Conservation (phyloP, 1,140 invertebrate species). For the Drosophila ohnishii region DNA sequence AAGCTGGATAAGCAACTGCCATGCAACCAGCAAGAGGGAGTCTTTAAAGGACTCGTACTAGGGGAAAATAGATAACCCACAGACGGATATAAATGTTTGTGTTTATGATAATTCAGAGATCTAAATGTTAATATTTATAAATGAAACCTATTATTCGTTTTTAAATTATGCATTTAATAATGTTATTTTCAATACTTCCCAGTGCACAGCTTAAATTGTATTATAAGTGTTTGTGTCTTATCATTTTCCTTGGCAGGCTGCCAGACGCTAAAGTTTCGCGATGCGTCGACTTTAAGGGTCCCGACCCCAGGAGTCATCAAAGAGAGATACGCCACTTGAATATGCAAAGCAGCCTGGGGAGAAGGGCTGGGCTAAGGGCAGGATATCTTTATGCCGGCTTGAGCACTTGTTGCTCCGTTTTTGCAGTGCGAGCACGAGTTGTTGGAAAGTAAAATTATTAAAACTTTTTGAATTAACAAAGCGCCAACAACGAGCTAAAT, state of each 20-base stretch:
- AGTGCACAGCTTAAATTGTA: not conserved
- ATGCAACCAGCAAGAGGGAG: not conserved
- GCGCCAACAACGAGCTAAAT: conserved; percentile 60
- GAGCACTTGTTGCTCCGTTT: conserved; percentile 57
- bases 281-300: conserved; percentile 33
- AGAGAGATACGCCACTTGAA: conserved; percentile 35
- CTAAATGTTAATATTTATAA: not conserved
- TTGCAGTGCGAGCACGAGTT: conserved; percentile 43
- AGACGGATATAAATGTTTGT: not conserved
- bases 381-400: conserved; percentile 15
- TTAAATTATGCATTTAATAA: not conserved
- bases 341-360: conserved; percentile 43
- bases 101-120: not conserved
- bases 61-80: not conserved
- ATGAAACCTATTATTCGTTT: not conserved
- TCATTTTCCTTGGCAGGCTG: conserved; percentile 5
- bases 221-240: not conserved
- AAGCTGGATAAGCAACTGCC: conserved; percentile 8
- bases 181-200: not conserved
- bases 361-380: not conserved
- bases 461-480: conserved; percentile 73
- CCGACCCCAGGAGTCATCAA: conserved; percentile 19
- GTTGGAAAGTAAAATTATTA: conserved; percentile 73
- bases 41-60: not conserved
- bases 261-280: conserved; percentile 18